Conservation (phyloP, 2,113 vertebrate genomes). For the Hepsetus odoe region DNA sequence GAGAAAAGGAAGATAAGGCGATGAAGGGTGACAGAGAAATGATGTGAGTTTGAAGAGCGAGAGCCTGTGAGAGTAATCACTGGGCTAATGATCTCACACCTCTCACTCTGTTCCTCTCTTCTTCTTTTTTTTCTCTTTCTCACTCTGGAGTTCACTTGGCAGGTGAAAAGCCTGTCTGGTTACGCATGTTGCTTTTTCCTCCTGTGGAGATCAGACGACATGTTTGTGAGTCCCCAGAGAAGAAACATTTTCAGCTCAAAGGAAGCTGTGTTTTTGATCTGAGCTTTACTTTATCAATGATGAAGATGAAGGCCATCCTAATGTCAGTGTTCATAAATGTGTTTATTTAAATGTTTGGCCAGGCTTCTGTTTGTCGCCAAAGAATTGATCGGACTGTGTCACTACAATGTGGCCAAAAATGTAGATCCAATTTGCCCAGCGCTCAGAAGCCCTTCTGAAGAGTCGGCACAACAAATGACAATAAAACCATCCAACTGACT, state of each 20-base stretch:
- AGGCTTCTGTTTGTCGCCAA: too few species aligned
- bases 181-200: slow-evolving; percentile 47
- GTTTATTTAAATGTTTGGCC: too few species aligned
- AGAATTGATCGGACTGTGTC: too few species aligned
- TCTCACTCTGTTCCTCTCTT: neutral
- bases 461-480: too few species aligned
- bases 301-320: neutral
- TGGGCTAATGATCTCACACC: slow-evolving; percentile 7
- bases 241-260: neutral
- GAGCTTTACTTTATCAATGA: neutral
- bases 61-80: slow-evolving; percentile 12
- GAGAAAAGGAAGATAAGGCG: slow-evolving; percentile 10
- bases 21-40: slow-evolving; percentile 3
- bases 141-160: neutral
- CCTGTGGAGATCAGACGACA: neutral
- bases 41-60: slow-evolving; percentile 3
- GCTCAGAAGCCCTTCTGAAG: too few species aligned
- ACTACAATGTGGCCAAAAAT: neutral
- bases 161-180: slow-evolving; percentile 24
- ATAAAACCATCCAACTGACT: too few species aligned
- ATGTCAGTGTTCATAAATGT: neutral
- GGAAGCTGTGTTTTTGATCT: neutral
- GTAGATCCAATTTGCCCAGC: too few species aligned
- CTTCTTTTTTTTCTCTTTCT: slow-evolving; percentile 2
- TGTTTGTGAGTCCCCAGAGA: neutral